Evolutionary conservation across 2,888 invertebrate genomes (phyloP), one percentile per base, ranked within the genome.

Genomic region (Acronicta alni): DNA sequence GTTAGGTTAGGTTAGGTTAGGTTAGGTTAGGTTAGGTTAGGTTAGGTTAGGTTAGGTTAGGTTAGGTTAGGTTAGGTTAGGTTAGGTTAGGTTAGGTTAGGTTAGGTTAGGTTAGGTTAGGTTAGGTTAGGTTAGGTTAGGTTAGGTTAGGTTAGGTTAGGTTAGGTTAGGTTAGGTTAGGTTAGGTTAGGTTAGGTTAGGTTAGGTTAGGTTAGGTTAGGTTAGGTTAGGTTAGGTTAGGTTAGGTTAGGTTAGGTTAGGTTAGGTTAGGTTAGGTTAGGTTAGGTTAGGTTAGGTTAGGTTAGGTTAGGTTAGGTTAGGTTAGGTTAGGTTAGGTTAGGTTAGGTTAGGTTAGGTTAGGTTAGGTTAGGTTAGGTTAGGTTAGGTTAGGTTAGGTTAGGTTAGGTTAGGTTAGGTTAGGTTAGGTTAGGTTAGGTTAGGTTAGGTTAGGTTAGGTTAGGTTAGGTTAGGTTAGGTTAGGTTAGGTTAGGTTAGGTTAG

Each of bases 251-350:
- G 57, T 51, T 49, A 51, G 49, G 57, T 51, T 51, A 49, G 49
- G 57, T 57, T 49, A 49, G 51, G 49, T 49, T 49, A 49, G 57
- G 57, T 49, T 49, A 42, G 57, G 49, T 43, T 51, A 51, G 47
- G 49, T 51, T 42, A 57, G 57, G 57, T 49, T 57, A 57, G 57
- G 57, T 57, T 57, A 57, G 57, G 57, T 57, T 57, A 57, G 57
- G 57, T 57, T 57, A 57, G 57, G 57, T 57, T 57, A 57, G 57
- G 57, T 57, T 57, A 57, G 57, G 57, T 57, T 57, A 57, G 57
- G 57, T 57, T 57, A 57, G 57, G 57, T 57, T 57, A 57, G 57
- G 57, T 56, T 57, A 57, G 57, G 57, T 57, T 57, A 51, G 49
- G 57, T 49, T 51, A 51, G 47, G 48, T 48, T 57, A 57, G 49